Percentiles rank a stretch among this genome's conserved stretches.
phyloP scores from a whole-genome alignment of 1,140 invertebrate genomes.

The Anagrus nilaparvatae region DNA sequence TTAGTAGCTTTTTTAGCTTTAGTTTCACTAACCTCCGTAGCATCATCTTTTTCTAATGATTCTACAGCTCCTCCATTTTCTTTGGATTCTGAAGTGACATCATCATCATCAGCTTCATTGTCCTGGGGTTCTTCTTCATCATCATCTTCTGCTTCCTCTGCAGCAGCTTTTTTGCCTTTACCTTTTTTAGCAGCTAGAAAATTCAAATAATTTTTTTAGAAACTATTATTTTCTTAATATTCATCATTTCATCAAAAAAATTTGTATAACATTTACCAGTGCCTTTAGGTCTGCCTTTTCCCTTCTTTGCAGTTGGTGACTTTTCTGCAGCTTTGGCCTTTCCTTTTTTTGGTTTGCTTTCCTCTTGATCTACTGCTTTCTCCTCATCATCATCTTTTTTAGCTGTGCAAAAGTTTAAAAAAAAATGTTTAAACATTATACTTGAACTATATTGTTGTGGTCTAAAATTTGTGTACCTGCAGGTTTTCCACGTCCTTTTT shows the following conservation, averaged over 20 bases:
- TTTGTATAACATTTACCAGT: slow-evolving; percentile 6
- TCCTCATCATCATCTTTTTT: slow-evolving; percentile 11
- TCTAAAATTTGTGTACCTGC: slow-evolving; percentile 8
- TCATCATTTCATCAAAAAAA: not conserved
- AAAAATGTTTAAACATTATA: not conserved
- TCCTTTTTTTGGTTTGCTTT: slow-evolving; percentile 5
- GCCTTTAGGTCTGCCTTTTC: slow-evolving; percentile 11
- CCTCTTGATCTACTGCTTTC: not conserved
- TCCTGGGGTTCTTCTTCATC: slow-evolving; percentile 10
- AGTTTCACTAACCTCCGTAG: slow-evolving; percentile 4
- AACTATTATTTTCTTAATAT: not conserved
- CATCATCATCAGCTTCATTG: slow-evolving; percentile 8
- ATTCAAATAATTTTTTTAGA: not conserved
- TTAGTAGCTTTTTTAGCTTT: slow-evolving; percentile 8
- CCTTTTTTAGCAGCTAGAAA: slow-evolving; percentile 13
- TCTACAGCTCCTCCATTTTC: slow-evolving; percentile 3
- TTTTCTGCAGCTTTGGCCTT: slow-evolving; percentile 7
- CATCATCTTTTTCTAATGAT: not conserved
- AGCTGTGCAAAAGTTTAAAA: not conserved
- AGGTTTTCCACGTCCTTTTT: slow-evolving; percentile 14
- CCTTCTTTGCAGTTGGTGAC: slow-evolving; percentile 9
- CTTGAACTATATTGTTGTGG: not conserved
- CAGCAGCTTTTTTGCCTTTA: slow-evolving; percentile 13
- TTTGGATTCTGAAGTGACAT: not conserved
- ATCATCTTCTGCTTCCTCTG: slow-evolving; percentile 5